Evolutionary conservation across 2,113 vertebrate genomes (phyloP), one percentile per base, ranked within the genome.

Genomic region (Prochilodus magdalenae): DNA sequence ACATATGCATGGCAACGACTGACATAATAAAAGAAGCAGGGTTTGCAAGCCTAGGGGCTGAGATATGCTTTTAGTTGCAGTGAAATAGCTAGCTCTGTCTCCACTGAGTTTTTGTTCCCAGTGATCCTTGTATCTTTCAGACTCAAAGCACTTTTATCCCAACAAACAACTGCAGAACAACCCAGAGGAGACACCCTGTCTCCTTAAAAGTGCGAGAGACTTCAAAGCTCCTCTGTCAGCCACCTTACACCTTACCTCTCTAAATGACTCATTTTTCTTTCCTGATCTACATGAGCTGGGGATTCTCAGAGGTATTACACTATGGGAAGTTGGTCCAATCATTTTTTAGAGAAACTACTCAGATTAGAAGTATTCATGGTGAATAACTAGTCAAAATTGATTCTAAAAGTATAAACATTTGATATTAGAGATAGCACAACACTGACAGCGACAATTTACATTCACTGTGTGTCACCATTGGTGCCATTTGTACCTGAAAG

Each of bases 211-310:
- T 73, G 79, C 51, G 47, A 47, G 57, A 40, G 57, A 80, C 59
- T 80, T 80, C 70, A 73, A 80, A 80, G 79, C 20, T 47, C 14
- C 5, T 22, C 51, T 74, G 49, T 44, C 62, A 74, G 71, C 47
- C 62, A 51, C 63, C 20, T 22, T 22, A 22, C 24, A 73, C 70
- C 70, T 75, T 77, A 60, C 51, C 77, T 70, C 26, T 30, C 76
- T 67, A 79, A 79, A 83, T 74, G 36, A 40, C 49, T 74, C 33
- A 79, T 74, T 75, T 70, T 59, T 59, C 47, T 73, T 29, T 67
- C 53, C 20, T 55, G 14, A 55, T 55, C 53, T 55, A 55, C 53
- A 55, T 55, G 18, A 5, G 53, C 20, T 55, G 16, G 13, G 20
- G 22, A 0, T 22, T 22, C 53, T 55, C 20, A 83, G 24, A 13